A percentile compares a stretch with the other conserved stretches of the same genome.
Evolutionary conservation across 2,888 invertebrate genomes (phyloP).

Genomic region (Pachymerium ferrugineum): DNA sequence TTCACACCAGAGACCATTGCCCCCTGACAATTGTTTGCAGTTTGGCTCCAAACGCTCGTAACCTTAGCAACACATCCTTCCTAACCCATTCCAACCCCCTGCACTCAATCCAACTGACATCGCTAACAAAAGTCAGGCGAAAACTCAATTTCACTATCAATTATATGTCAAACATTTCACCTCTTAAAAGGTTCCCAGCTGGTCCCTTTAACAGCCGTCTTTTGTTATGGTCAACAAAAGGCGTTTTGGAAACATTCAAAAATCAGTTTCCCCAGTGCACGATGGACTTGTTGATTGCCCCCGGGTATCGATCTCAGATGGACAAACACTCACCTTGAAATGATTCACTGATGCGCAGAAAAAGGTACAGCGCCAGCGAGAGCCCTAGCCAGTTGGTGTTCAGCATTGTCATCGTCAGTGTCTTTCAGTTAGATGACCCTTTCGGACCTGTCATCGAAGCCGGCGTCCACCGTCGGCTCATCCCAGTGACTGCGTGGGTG

Average conservation of each 20-base stretch:
- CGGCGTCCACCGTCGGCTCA: not conserved
- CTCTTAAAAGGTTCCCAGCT: not conserved
- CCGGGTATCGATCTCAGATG: not conserved
- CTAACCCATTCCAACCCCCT: not conserved
- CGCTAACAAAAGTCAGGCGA: not conserved
- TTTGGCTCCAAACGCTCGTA: not conserved
- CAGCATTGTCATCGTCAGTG: not conserved
- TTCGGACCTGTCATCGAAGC: not conserved
- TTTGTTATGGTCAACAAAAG: too few relatives aligned
- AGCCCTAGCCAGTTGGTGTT: not conserved
- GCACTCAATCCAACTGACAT: not conserved
- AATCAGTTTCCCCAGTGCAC: too few relatives aligned
- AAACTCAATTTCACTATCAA: not conserved
- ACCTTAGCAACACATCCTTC: not conserved
- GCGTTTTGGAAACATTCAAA: too few relatives aligned
- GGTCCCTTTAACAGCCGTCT: too few relatives aligned
- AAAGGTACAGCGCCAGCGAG: not conserved
- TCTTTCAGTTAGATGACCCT: not conserved
- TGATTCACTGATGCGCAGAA: not conserved
- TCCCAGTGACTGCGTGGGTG: not conserved
- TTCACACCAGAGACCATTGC: not conserved
- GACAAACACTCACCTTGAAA: constrained; percentile 2
- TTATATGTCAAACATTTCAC: not conserved
- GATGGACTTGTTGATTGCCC: not conserved
- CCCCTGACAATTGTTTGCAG: not conserved